These are phyloP conservation scores for Nomada ferruginata DNA, from an alignment of 2,888 invertebrate species.

Conservation along the genomic window DNA sequence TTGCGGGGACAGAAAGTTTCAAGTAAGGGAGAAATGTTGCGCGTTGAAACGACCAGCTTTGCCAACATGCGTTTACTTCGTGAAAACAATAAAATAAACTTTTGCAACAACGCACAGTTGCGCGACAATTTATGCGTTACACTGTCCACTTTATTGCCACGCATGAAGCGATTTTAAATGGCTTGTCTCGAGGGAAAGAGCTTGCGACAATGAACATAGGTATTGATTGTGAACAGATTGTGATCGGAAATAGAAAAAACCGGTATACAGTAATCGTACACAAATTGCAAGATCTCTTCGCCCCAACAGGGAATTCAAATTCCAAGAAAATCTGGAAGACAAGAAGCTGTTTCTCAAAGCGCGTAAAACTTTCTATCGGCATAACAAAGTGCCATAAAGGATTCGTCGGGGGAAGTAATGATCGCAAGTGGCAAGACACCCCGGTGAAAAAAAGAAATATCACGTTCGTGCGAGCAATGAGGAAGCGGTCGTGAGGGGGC, in stretches of 20 bases:
- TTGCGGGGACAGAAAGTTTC: background rate
- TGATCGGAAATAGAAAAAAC: too few relatives aligned
- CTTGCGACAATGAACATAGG: too few relatives aligned
- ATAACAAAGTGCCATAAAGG: background rate
- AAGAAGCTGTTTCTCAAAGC: background rate
- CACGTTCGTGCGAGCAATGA: constrained; percentile 48
- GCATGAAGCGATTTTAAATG: too few relatives aligned
- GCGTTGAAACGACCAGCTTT: background rate
- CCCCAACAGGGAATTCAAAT: background rate
- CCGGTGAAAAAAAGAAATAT: constrained; percentile 36
- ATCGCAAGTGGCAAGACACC: constrained; percentile 5
- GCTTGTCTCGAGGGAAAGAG: too few relatives aligned
- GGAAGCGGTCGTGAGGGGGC: constrained; percentile 6
- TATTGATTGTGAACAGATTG: too few relatives aligned
- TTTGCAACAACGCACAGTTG: background rate
- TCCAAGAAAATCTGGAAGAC: background rate
- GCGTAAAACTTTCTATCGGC: background rate
- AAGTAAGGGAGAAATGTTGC: background rate
- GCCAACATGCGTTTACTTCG: background rate
- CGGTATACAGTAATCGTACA: too few relatives aligned
- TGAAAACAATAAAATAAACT: background rate
- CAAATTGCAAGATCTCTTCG: too few relatives aligned
- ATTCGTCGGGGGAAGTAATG: constrained; percentile 33
- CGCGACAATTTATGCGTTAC: background rate
- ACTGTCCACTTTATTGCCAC: too few relatives aligned